Base-by-base conservation (phyloP, 1,140 invertebrate species). In the Heliothis subflexa region DNA sequence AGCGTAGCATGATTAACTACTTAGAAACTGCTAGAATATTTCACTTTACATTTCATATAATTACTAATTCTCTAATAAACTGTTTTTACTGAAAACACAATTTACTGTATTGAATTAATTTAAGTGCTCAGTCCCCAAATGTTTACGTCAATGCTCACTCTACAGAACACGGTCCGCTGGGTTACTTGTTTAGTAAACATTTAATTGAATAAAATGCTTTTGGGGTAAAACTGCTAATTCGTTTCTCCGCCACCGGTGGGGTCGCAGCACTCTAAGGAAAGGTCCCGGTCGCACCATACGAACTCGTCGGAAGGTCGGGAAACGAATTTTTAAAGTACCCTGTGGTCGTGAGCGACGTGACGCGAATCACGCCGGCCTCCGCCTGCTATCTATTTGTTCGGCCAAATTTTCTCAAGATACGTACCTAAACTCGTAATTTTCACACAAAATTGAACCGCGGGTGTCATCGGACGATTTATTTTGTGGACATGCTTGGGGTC, bases 371-470 rank as follows among this genome's bases (percentile, higher is more conserved):
- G 79, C 78, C 59, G 72, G 78, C 75, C 80, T 82, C 77, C 18
- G 79, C 73, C 55, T 54, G 59, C 71, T 55, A 66, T 76, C 80
- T 84, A 81, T 83, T 74, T 80, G 62, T 74, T 70, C 75, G 62
- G 21, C 54, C 47, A 72, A 81, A 57, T 55, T 83, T 81, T 80
- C 68, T 72, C 33, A 59, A 79, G 78, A 71, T 71, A 80, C 52
- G 71, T 57, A 71, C 73, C 73, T 82, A 76, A 88, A 84, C 83
- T 84, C 82, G 82, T 88, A 91, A 91, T 89, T 91, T 89, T 89
- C 84, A 90, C 88, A 88, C 86, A 84, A 90, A 90, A 91, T 89
- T 90, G 85, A 92, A 90, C 87, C 86, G 81, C 83, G 86, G 79
- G 82, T 83, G 84, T 89, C 86, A 90, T 84, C 85, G 73, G 71